Evolutionary conservation across 2,113 vertebrate species (phyloP).

Genomic region (Myotis lucifugus): DNA sequence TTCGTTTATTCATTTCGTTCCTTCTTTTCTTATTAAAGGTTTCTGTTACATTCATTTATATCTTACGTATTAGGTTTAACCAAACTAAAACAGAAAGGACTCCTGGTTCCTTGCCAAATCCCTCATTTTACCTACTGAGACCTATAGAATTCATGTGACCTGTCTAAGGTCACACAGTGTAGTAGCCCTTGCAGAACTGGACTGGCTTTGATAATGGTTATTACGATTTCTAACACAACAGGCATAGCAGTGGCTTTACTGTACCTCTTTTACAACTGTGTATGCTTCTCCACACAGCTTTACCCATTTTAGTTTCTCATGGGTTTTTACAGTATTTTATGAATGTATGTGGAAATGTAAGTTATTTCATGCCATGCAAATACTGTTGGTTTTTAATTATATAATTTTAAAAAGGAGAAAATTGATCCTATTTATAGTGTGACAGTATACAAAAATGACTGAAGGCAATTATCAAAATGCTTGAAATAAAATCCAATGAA

Average conservation of each 20-base stretch:
- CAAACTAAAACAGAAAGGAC: not conserved
- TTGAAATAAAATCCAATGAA: not conserved
- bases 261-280: not conserved
- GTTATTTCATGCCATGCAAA: not conserved
- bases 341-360: not conserved
- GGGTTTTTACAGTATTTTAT: not conserved
- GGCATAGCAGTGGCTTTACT: not conserved
- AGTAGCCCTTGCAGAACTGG: not conserved
- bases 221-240: not conserved
- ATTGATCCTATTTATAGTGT: not conserved
- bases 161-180: not conserved
- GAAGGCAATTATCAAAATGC: conserved; percentile 34
- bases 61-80: conserved; percentile 11
- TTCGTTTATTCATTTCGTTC: conserved; percentile 4
- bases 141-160: not conserved
- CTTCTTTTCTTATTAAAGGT: not conserved
- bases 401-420: not conserved
- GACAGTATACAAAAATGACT: not conserved
- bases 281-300: not conserved
- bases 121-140: not conserved
- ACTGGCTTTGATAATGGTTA: not conserved
- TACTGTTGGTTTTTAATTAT: not conserved
- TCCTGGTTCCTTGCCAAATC: not conserved
- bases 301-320: not conserved
- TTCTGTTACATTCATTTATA: conserved; percentile 54